Conservation (phyloP, 2,888 invertebrate genomes). For the Periphyllus acericola region DNA sequence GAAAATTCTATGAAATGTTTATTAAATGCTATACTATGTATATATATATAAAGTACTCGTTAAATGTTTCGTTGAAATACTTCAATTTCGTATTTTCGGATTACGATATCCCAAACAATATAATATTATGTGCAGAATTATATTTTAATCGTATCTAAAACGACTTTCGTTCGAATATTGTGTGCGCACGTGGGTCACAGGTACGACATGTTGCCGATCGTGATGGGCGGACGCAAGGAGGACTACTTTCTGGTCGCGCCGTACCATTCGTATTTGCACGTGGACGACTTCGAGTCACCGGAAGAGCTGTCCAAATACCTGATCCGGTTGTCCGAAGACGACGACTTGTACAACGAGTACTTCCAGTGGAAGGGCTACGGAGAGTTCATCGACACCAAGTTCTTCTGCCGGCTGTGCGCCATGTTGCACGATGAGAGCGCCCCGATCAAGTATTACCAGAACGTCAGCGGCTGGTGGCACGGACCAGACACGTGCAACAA, state of each 20-base stretch:
- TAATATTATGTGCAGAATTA: too few species aligned
- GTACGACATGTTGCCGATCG: constrained; percentile 89
- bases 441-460: constrained; percentile 75
- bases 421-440: constrained; percentile 79
- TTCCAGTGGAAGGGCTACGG: constrained; percentile 95
- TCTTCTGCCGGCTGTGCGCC: constrained; percentile 91
- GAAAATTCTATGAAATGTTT: too few species aligned
- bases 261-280: constrained; percentile 91
- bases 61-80: too few species aligned
- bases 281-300: constrained; percentile 92
- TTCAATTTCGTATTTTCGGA: too few species aligned
- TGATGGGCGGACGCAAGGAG: constrained; percentile 93
- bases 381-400: constrained; percentile 94
- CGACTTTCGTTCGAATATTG: too few species aligned
- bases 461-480: constrained; percentile 95
- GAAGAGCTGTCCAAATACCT: constrained; percentile 88
- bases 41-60: too few species aligned
- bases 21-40: too few species aligned
- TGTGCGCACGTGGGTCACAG: constrained; percentile 68
- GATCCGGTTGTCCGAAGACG: constrained; percentile 84
- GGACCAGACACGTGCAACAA: constrained; percentile 80
- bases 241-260: constrained; percentile 92
- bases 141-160: too few species aligned
- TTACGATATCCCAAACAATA: too few species aligned
- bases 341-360: constrained; percentile 91